These are phyloP conservation scores for Bagarius yarrelli DNA, from an alignment of 2,113 vertebrate species.

Conservation along the genomic window DNA sequence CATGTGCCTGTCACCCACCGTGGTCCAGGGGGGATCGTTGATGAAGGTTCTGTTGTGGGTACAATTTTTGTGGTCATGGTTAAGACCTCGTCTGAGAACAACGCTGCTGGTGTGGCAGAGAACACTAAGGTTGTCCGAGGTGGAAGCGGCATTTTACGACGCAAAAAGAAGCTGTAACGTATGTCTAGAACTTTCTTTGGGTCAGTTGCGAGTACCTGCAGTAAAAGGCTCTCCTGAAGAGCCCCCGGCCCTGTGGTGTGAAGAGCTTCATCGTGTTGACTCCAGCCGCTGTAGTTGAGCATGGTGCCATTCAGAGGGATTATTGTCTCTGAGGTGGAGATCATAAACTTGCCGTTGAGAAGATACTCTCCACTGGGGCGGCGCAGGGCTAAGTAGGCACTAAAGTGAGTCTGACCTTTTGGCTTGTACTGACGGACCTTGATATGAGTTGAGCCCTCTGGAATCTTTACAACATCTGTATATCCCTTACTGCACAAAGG, in stretches of 20 bases:
- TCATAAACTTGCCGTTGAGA: conserved; percentile 96
- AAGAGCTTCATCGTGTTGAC: conserved; percentile 87
- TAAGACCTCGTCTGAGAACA: conserved; percentile 36
- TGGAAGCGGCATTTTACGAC: conserved; percentile 68
- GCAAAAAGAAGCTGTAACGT: conserved; percentile 93
- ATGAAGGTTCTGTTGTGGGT: conserved; percentile 54
- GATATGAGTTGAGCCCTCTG: conserved; percentile 89
- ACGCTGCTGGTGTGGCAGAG: conserved; percentile 15
- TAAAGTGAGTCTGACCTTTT: conserved; percentile 89
- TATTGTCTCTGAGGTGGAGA: conserved; percentile 94
- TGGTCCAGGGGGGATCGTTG: conserved; percentile 64
- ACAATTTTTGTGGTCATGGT: conserved; percentile 59
- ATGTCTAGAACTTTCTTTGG: conserved; percentile 84
- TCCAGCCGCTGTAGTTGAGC: conserved; percentile 98
- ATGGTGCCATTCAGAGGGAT: conserved; percentile 89
- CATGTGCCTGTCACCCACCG: conserved; percentile 89
- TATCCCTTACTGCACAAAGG: conserved; percentile 86
- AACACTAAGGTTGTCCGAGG: conserved; percentile 50
- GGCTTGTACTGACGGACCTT: conserved; percentile 94
- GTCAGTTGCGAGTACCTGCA: conserved; percentile 93
- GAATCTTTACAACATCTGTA: conserved; percentile 94
- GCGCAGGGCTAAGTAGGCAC: conserved; percentile 89
- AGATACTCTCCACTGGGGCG: conserved; percentile 87
- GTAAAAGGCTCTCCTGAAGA: conserved; percentile 79
- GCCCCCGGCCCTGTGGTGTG: conserved; percentile 90